Percentiles rank a stretch among this genome's conserved stretches.
Evolutionary conservation across 2,888 invertebrate species (phyloP).

Genomic region (Caenorhabditis sulstoni): DNA sequence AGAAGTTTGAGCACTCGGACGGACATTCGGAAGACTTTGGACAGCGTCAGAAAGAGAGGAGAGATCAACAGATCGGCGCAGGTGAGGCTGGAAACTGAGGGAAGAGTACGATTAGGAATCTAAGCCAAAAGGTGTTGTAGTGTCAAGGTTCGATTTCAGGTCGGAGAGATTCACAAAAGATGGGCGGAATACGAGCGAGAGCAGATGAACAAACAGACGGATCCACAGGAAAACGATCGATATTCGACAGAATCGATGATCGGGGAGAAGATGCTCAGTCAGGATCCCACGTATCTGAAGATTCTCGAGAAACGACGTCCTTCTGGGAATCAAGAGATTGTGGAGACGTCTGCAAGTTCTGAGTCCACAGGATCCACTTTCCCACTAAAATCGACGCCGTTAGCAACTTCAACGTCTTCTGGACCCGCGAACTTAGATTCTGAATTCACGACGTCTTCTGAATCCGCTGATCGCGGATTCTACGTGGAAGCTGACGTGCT

Average conservation of each 20-base stretch:
- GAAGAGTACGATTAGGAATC: too few relatives aligned
- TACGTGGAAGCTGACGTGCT: conserved; percentile 73
- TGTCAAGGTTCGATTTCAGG: neutral
- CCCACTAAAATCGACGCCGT: conserved; percentile 24
- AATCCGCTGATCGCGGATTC: conserved; percentile 67
- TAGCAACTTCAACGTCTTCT: neutral
- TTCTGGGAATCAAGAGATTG: neutral
- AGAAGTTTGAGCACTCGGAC: conserved; percentile 24
- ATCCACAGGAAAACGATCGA: too few relatives aligned
- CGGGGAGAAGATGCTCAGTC: conserved; percentile 65
- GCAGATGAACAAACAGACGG: conserved; percentile 14
- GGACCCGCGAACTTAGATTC: too few relatives aligned
- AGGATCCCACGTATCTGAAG: conserved; percentile 43
- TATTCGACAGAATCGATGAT: conserved; percentile 64
- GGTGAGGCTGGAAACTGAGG: too few relatives aligned
- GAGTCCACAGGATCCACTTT: neutral
- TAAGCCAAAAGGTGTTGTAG: neutral
- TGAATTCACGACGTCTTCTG: neutral
- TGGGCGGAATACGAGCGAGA: conserved; percentile 42
- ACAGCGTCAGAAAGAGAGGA: conserved; percentile 23
- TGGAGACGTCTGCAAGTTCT: neutral
- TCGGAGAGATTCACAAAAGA: conserved; percentile 56
- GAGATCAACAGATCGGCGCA: conserved; percentile 46
- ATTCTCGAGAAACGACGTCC: conserved; percentile 40
- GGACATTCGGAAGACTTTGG: conserved; percentile 48